Evolutionary conservation across 2,113 vertebrate genomes (phyloP).

Genomic region (Calidris pygmaea): DNA sequence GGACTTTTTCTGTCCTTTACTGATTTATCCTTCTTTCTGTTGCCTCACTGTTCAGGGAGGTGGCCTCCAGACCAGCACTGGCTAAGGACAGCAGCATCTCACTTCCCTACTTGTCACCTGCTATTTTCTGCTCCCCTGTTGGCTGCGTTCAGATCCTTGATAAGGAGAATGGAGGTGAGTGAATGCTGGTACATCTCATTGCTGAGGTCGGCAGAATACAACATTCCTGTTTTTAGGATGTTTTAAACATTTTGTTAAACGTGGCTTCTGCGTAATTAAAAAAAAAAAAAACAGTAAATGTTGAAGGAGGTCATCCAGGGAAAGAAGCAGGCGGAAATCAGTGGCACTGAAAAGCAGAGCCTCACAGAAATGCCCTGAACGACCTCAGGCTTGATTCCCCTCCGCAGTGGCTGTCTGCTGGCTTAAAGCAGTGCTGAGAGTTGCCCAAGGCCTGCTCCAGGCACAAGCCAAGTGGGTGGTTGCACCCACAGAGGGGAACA

Average conservation of each 20-base stretch:
- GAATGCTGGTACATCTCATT: not conserved
- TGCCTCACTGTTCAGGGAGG: not conserved
- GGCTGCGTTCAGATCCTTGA: not conserved
- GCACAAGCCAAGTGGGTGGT: not conserved
- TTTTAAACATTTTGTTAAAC: not conserved
- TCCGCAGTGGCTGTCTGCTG: not conserved
- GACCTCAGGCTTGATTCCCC: not conserved
- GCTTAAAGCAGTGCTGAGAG: not conserved
- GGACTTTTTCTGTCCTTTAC: not conserved
- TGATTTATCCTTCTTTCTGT: not conserved
- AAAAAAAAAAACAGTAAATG: not conserved
- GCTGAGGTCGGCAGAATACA: not conserved
- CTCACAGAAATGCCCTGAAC: not conserved
- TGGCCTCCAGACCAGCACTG: not conserved
- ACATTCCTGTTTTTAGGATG: accelerated
- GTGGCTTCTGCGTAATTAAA: not conserved
- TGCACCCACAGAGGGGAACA: slow-evolving; percentile 19
- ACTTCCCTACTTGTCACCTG: not conserved
- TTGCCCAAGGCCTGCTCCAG: not conserved
- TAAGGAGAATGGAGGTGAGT: not conserved
- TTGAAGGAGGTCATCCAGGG: not conserved
- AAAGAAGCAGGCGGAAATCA: not conserved
- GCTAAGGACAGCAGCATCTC: not conserved
- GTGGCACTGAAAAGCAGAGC: not conserved
- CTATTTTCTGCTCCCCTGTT: not conserved